Evolutionary conservation across 1,140 invertebrate genomes (phyloP).

Genomic region (Piezodorus guildinii): DNA sequence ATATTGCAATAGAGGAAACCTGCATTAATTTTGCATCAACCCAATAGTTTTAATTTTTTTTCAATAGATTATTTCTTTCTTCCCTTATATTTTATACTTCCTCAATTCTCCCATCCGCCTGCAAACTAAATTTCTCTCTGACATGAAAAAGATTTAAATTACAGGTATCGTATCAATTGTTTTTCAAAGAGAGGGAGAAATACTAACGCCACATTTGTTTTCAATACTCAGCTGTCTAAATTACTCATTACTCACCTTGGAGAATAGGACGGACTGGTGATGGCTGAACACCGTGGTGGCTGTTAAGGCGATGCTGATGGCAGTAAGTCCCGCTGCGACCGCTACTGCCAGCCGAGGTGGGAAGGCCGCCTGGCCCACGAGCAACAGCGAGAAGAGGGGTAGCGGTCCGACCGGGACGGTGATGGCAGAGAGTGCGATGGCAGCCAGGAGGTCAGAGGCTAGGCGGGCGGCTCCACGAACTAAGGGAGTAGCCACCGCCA

Average conservation of each 20-base stretch:
- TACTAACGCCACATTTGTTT: too few relatives aligned
- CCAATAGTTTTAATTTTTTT: too few relatives aligned
- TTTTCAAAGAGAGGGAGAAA: too few relatives aligned
- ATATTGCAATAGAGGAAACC: too few relatives aligned
- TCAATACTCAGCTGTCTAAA: too few relatives aligned
- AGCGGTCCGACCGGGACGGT: background rate
- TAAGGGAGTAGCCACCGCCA: background rate
- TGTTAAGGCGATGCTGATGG: constrained; percentile 3
- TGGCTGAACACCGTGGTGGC: constrained; percentile 4
- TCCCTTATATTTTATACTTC: too few relatives aligned
- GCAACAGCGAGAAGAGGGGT: constrained; percentile 6
- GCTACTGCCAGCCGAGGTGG: background rate
- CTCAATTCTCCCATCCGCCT: too few relatives aligned
- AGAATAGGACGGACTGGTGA: background rate
- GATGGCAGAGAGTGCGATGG: background rate
- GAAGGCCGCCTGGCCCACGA: constrained; percentile 1
- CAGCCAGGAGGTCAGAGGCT: background rate
- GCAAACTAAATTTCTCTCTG: too few relatives aligned
- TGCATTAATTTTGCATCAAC: too few relatives aligned
- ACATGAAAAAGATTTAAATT: too few relatives aligned
- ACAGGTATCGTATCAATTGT: too few relatives aligned
- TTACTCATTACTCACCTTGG: background rate
- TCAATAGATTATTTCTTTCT: too few relatives aligned
- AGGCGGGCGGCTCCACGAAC: background rate
- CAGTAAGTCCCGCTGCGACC: background rate